phyloP scores from a whole-genome alignment of 2,113 vertebrate species.

The Galemys pyrenaicus region DNA sequence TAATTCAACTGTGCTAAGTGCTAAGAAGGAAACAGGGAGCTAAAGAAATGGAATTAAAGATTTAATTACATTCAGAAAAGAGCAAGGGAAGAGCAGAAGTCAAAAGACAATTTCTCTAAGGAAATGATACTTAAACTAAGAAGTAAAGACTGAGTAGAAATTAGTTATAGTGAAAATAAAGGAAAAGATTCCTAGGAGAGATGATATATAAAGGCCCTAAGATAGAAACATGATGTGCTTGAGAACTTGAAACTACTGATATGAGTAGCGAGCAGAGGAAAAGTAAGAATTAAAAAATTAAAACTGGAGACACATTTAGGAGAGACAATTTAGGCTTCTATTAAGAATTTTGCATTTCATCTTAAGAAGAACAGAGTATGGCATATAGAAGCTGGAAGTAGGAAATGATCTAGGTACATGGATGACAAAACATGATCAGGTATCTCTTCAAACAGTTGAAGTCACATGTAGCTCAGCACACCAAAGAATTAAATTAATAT shows the following conservation, averaged over 20 bases:
- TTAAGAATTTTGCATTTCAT: conserved; percentile 41
- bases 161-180: not conserved
- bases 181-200: not conserved
- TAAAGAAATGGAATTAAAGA: not conserved
- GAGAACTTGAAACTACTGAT: not conserved
- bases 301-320: not conserved
- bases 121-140: conserved; percentile 21
- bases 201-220: not conserved
- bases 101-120: conserved; percentile 8
- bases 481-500: conserved; percentile 19
- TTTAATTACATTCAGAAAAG: not conserved
- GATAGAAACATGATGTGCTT: not conserved
- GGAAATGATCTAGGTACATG: not conserved
- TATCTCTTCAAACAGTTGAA: conserved; percentile 26
- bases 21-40: not conserved
- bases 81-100: not conserved
- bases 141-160: not conserved
- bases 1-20: not conserved
- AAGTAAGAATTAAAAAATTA: conserved; percentile 2
- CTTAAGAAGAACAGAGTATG: not conserved
- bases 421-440: not conserved
- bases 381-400: not conserved
- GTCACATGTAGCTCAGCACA: not conserved
- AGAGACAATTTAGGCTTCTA: not conserved
- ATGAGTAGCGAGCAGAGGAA: not conserved